Base-by-base conservation (phyloP, 2,113 vertebrate species). In the Callipepla californica region DNA sequence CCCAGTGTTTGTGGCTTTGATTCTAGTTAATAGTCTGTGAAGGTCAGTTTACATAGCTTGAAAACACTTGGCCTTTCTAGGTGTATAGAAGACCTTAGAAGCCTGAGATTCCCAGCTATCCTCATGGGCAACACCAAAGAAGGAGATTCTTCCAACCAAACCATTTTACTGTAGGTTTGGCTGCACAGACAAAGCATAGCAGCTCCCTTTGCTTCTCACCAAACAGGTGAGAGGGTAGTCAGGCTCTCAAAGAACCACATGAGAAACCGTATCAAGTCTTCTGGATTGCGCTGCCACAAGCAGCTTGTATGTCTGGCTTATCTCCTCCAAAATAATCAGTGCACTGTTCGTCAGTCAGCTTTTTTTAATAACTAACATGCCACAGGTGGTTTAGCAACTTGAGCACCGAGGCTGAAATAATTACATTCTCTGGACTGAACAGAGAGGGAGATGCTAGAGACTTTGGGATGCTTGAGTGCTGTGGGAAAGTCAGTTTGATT, bases 301-400 rank as follows among this genome's bases (percentile, higher is more conserved):
- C 36, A 92, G 88, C 77, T 65, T 93, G 88, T 87, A 80, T 53
- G 13, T 69, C 75, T 92, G 74, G 74, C 93, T 95, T 95, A 92
- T 85, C 58, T 66, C 26, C 58, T 90, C 82, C 36, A 45, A 80
- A 91, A 85, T 69, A 58, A 89, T 89, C 38, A 2, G 9, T 80
- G 68, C 10, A 7, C 57, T 83, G 73, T 38, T 95, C 47, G 85
- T 88, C 87, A 68, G 25, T 91, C 81, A 80, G 55, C 42, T 34
- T 74, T 80, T 44, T 83, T 93, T 90, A 89, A 87, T 63, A 92
- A 91, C 58, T 67, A 77, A 80, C 38, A 36, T 76, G 36, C 26
- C 4, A 3, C 44, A 63, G 44, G 59, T 84, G 44, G 40, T 85
- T 95, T 89, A 86, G 83, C 76, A 79, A 44, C 55, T 73, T 82